Base-by-base conservation (phyloP, 2,888 invertebrate species). In the Eristalis tenax region DNA sequence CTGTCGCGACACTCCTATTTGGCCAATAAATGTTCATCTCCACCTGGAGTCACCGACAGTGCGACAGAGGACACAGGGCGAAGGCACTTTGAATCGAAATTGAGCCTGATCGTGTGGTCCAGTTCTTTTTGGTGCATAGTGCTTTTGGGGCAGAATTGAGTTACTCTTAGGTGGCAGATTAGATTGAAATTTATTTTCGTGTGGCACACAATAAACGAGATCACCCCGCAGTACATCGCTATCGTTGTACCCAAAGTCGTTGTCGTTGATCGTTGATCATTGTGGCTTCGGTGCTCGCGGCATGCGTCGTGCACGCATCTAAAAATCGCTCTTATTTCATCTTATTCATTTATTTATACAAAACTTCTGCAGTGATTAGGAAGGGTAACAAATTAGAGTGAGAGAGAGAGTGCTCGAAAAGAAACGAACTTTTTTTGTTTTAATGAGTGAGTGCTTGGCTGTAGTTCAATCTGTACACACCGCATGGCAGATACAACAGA, bases 161-260 rank as follows among this genome's bases (percentile, higher is more conserved):
- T 50, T 50, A 70, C 71, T 26, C 22, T 28, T 63, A 26, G 59
- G 69, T 26, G 63, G 81, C 78, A 86, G 82, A 82, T 86, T 82
- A 86, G 86, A 86, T 82, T 82, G 74, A 86, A 75, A 82, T 86
- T 86, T 86, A 86, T 86, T 86, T 86, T 86, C 78, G 86, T 82
- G 82, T 75, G 70, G 78, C 77, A 65, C 65, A 81, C 64, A 64
- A 70, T 78, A 86, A 82, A 74, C 82, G 82, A 78, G 85, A 85
- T 64, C 86, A 75, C 70, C 13, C 59, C 75, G 50, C 50, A 50
- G 50, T 18, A 50, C 40, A 32, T 43, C 63, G 43, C 63, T 69
- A 32, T n/a, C 13, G 22, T 65, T 35, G 13, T 35, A 22, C 38
- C 15, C 61, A 32, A 61, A 64, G 22, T 65, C 38, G 64, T 65